Percentiles rank a stretch among this genome's conserved stretches.
Evolutionary conservation across 1,140 invertebrate species (phyloP).

Genomic region (Periplaneta americana): DNA sequence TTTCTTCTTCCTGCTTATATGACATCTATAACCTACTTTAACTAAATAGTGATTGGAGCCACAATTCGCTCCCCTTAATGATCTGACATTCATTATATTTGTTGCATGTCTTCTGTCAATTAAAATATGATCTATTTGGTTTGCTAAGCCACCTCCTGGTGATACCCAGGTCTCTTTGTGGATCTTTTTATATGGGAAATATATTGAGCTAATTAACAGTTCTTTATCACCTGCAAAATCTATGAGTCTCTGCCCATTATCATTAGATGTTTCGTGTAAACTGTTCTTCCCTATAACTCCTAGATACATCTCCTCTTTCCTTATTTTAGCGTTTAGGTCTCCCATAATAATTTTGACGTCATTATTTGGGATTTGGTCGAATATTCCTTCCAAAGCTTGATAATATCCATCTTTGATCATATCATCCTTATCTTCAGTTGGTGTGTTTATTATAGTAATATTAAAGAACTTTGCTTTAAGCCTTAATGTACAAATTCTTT

Average conservation of each 20-base stretch:
- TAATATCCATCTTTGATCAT: background rate
- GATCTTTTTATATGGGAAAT: background rate
- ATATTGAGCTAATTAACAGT: background rate
- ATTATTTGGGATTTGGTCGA: background rate
- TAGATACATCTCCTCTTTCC: background rate
- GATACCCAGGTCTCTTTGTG: background rate
- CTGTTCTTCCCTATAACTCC: background rate
- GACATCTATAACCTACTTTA: background rate
- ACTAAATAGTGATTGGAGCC: background rate
- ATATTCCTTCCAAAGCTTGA: background rate
- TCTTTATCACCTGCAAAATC: background rate
- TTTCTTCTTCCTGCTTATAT: background rate
- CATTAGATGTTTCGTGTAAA: background rate
- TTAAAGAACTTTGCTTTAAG: background rate
- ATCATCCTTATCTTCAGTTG: background rate
- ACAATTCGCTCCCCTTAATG: background rate
- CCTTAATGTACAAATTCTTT: background rate
- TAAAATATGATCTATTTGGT: background rate
- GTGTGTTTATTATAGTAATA: background rate
- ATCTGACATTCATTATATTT: background rate
- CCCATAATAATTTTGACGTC: background rate
- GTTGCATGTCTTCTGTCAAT: background rate
- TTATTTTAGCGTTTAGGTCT: background rate
- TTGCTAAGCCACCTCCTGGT: background rate
- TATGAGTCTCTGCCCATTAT: background rate